phyloP scores from a whole-genome alignment of 2,888 invertebrate species.

The Anodontia alba region DNA sequence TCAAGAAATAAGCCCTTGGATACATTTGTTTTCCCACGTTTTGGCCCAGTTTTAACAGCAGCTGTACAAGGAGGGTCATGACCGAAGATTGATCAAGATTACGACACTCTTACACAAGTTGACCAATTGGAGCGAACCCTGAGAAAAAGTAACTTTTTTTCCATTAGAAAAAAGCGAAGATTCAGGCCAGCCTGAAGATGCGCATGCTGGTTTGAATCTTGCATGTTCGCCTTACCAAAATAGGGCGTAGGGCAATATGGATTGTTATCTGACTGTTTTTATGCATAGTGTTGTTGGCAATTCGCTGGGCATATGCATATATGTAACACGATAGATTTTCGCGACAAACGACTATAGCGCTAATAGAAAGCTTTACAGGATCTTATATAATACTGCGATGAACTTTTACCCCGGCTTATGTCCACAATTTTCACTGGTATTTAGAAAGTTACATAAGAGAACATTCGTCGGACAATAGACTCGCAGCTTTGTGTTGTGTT shows the following conservation, averaged over 20 bases:
- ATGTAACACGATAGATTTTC: too few relatives aligned
- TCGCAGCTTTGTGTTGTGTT: background rate
- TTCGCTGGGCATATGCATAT: too few relatives aligned
- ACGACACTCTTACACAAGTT: slow-evolving; percentile 56
- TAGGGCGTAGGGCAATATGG: too few relatives aligned
- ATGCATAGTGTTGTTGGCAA: too few relatives aligned
- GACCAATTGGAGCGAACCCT: slow-evolving; percentile 40
- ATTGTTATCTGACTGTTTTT: too few relatives aligned
- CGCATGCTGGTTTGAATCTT: too few relatives aligned
- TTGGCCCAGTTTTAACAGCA: background rate
- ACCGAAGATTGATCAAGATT: slow-evolving; percentile 48
- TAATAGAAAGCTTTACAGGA: slow-evolving; percentile 49
- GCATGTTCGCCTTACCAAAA: too few relatives aligned
- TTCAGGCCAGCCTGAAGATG: too few relatives aligned
- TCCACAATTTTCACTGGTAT: slow-evolving; percentile 51
- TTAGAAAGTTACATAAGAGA: slow-evolving; percentile 56
- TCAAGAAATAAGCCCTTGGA: slow-evolving; percentile 12
- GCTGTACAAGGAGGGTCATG: slow-evolving; percentile 44
- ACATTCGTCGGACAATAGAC: slow-evolving; percentile 39
- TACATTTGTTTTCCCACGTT: slow-evolving; percentile 16
- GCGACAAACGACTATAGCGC: background rate
- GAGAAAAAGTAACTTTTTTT: background rate
- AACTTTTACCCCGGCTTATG: slow-evolving; percentile 52
- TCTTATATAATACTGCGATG: slow-evolving; percentile 52
- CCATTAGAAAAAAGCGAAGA: background rate